These are phyloP conservation scores for Kryptopterus vitreolus DNA, from an alignment of 2,797 vertebrate species.

Conservation along the genomic window DNA sequence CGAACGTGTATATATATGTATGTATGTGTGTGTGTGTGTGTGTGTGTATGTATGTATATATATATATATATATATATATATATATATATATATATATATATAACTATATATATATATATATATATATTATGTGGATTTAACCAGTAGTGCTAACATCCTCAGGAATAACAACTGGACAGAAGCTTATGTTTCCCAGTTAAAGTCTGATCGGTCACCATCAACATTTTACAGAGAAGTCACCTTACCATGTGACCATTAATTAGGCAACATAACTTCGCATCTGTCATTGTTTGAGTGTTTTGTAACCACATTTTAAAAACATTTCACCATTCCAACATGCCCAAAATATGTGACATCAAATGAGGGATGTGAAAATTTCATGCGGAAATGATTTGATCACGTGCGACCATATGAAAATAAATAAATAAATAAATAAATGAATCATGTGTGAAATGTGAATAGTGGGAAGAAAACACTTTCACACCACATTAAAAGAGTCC, in stretches of 20 bases:
- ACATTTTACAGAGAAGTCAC: background rate
- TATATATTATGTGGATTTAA: conserved; percentile 66
- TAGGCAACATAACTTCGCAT: background rate
- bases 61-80: too few relatives aligned
- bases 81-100: too few relatives aligned
- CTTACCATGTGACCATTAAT: background rate
- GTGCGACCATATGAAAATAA: background rate
- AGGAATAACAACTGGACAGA: conserved; percentile 15
- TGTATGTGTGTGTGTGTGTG: too few relatives aligned
- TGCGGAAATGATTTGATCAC: background rate
- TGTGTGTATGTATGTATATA: conserved; percentile 69
- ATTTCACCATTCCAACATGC: background rate
- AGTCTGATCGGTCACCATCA: background rate
- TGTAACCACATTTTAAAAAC: background rate
- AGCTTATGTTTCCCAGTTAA: conserved; percentile 29
- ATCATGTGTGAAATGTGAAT: background rate
- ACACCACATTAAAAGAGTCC: background rate
- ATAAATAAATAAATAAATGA: background rate
- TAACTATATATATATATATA: too few relatives aligned
- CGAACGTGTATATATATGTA: too few relatives aligned
- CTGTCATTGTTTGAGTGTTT: background rate
- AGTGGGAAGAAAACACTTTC: background rate
- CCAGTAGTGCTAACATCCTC: conserved; percentile 33
- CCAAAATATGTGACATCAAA: background rate
- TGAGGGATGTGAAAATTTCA: background rate